Evolutionary conservation across 2,888 invertebrate species (phyloP), one percentile per base, ranked within the genome.

Genomic region (Cheilosia scutellata): DNA sequence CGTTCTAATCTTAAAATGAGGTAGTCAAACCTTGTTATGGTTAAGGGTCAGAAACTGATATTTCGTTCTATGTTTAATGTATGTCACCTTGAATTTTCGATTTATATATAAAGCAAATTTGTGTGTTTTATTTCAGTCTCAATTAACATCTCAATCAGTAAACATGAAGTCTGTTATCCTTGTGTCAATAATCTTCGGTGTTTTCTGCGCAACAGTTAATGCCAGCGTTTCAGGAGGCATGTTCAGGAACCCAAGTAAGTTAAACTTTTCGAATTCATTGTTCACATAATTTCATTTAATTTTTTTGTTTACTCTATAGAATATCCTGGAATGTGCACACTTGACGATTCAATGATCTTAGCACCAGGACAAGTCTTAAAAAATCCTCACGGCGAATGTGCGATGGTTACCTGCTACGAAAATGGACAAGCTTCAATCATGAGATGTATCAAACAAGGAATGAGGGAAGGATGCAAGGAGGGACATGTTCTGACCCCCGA

Each of bases 401-500:
- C 71, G 16, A 72, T 82, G 62, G 13, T 86, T 9, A 86, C 82
- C 0, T 86, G 86, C 51, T 86, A 58, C n/a, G 82, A 86, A 47
- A 82, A 86, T 37, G 86, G 86, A 31, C 72, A 86, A 6, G 86
- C 82, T 25, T 27, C 86, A 5, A 82, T 74, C 13, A 72, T 68
- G 72, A 71, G 71, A 7, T 86, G 86, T 33, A 44, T 86, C 27
- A 82, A 77, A 16, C 86, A 86, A 68, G 76, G 76, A 11, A 86
- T 86, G 86, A 76, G 86, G 29, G 86, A 86, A 27, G 86, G 86
- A 37, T 86, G 86, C 13, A 76, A 27, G 1, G 82, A 86, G 31
- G 86, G 86, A 44, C 49, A 58, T 11, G 77, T 86, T 47, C 7
- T 82, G 4, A 47, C 68, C 16, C 86, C 86, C 13, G 25, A 82